Conservation (phyloP, 1,140 invertebrate genomes). For the Hyles euphorbiae region DNA sequence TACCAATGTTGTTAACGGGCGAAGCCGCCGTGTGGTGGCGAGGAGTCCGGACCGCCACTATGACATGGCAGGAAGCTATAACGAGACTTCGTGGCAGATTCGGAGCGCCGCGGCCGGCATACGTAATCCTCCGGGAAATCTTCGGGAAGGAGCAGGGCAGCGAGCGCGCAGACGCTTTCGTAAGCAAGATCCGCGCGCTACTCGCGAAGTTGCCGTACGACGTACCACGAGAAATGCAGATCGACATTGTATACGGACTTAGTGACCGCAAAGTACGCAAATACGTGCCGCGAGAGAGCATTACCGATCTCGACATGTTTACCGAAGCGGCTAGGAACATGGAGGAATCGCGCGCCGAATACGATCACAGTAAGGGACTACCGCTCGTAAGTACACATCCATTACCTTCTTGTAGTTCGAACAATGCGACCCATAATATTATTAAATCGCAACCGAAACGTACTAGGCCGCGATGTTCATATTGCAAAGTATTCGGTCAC, state of each 20-base stretch:
- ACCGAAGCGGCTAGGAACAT: constrained; percentile 1
- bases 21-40: too few relatives aligned
- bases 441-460: too few relatives aligned
- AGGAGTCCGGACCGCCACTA: too few relatives aligned
- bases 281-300: constrained; percentile 1
- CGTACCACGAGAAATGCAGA: constrained; percentile 10
- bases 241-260: constrained; percentile 29
- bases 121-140: constrained; percentile 22
- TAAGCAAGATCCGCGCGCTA: constrained; percentile 15
- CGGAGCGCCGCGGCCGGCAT: constrained; percentile 16
- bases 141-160: constrained; percentile 19
- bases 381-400: too few relatives aligned
- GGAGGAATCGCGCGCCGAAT: constrained; percentile 11
- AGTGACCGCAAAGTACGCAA: constrained; percentile 7
- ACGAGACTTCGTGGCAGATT: constrained; percentile 12
- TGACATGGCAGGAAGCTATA: constrained; percentile 14
- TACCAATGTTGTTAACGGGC: too few relatives aligned
- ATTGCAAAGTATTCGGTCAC: too few relatives aligned
- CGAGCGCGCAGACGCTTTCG: constrained; percentile 20
- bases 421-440: too few relatives aligned
- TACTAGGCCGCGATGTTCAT: too few relatives aligned
- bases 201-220: constrained; percentile 20
- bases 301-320: constrained; percentile 1
- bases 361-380: neutral
- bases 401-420: too few relatives aligned